Conservation (phyloP, 2,888 invertebrate species). For the Rhodophaea formosa region DNA sequence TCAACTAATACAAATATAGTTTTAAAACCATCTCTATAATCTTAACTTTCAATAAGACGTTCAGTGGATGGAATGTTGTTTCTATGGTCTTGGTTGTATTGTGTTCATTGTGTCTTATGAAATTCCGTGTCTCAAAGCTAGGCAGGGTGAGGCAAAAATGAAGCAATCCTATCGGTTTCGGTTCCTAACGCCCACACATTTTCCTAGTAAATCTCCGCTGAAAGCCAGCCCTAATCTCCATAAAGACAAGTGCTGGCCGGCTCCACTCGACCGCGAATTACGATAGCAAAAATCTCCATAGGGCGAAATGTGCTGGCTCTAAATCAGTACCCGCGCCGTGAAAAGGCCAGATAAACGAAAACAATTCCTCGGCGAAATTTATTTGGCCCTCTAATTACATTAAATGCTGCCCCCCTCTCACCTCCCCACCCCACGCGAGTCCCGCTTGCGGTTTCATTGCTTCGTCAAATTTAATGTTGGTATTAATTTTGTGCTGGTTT, state of each 20-base stretch:
- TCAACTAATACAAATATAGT: no score
- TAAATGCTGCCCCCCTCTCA: slow-evolving; percentile 34
- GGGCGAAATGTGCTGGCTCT: slow-evolving; percentile 36
- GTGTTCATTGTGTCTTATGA: no score
- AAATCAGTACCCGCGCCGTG: slow-evolving; percentile 46
- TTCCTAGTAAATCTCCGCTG: background rate
- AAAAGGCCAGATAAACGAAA: slow-evolving; percentile 60
- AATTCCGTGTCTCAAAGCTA: no score
- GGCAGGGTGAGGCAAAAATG: background rate
- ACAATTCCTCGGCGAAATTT: slow-evolving; percentile 56
- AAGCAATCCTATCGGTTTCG: background rate
- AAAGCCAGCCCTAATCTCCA: slow-evolving; percentile 8
- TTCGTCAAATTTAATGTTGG: slow-evolving; percentile 16
- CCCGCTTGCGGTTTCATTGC: slow-evolving; percentile 16
- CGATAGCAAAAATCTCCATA: slow-evolving; percentile 37
- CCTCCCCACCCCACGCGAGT: background rate
- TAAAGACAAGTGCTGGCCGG: background rate
- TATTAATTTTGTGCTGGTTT: slow-evolving; percentile 17
- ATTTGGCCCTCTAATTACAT: slow-evolving; percentile 58
- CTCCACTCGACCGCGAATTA: slow-evolving; percentile 15
- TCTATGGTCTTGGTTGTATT: no score
- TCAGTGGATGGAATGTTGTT: no score
- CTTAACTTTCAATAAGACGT: no score
- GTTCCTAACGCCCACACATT: background rate
- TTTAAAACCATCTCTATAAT: no score